Percentiles rank a stretch among this genome's conserved stretches.
phyloP scores from a whole-genome alignment of 2,888 invertebrate species.

The Pandemis corylana region DNA sequence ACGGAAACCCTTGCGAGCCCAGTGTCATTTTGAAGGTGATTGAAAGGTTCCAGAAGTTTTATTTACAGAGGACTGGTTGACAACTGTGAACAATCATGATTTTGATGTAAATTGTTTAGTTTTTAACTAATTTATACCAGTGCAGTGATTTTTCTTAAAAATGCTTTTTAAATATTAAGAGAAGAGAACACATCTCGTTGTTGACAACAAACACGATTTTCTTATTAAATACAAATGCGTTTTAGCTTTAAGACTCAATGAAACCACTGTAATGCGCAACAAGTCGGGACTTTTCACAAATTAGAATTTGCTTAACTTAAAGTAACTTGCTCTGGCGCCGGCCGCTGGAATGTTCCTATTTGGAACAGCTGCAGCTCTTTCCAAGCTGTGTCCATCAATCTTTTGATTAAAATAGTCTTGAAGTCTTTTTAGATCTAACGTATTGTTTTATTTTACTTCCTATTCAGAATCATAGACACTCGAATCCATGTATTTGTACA shows the following conservation, averaged over 20 bases:
- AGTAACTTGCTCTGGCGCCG: neutral
- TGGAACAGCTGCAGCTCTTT: neutral
- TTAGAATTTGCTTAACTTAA: neutral
- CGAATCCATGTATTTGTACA: no score
- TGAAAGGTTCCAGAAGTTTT: slow-evolving; percentile 62
- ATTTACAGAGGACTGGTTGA: slow-evolving; percentile 58
- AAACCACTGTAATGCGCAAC: slow-evolving; percentile 1
- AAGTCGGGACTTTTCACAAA: neutral
- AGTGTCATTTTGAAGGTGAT: slow-evolving; percentile 60
- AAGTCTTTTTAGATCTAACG: neutral
- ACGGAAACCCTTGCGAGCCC: slow-evolving; percentile 66
- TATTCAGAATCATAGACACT: neutral
- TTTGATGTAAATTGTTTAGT: slow-evolving; percentile 20
- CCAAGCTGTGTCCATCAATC: neutral
- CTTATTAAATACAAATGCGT: neutral
- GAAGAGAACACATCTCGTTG: neutral
- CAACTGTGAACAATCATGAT: slow-evolving; percentile 22
- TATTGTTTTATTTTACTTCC: slow-evolving; percentile 6
- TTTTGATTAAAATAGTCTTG: neutral
- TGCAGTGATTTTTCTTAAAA: slow-evolving; percentile 10
- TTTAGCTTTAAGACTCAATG: neutral
- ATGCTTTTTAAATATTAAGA: slow-evolving; percentile 2
- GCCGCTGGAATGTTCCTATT: slow-evolving; percentile 4
- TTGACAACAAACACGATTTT: neutral
- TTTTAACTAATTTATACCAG: slow-evolving; percentile 29